phyloP scores from a whole-genome alignment of 2,113 vertebrate species.

The Smithornis capensis region DNA sequence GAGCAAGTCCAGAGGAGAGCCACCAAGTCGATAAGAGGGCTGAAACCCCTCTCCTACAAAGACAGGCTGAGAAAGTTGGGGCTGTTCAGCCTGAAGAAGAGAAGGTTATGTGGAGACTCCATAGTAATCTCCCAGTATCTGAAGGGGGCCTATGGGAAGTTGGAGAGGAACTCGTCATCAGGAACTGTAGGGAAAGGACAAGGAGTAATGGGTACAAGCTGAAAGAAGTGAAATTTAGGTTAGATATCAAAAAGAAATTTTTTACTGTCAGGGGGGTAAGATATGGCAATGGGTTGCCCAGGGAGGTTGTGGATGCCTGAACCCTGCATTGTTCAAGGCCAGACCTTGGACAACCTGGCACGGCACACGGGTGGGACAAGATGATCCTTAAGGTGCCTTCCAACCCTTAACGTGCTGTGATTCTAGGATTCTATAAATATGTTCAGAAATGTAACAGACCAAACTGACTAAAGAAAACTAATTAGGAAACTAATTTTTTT shows the following conservation, averaged over 20 bases:
- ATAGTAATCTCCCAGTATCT: not conserved
- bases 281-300: too few relatives aligned
- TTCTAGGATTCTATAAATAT: not conserved
- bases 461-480: not conserved
- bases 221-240: not conserved
- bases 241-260: not conserved
- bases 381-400: not conserved
- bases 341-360: not conserved
- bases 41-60: too few relatives aligned
- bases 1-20: not conserved
- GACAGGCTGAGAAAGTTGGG: not conserved
- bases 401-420: not conserved
- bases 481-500: not conserved
- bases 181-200: accelerated
- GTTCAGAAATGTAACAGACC: not conserved
- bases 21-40: not conserved
- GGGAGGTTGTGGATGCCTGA: not conserved
- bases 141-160: not conserved
- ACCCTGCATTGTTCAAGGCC: too few relatives aligned
- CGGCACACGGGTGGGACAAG: not conserved
- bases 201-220: not conserved
- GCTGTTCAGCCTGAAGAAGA: not conserved
- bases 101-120: not conserved
- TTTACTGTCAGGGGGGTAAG: not conserved
- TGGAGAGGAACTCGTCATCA: accelerated